Conservation (phyloP, 2,113 vertebrate genomes). For the Alosa alosa region DNA sequence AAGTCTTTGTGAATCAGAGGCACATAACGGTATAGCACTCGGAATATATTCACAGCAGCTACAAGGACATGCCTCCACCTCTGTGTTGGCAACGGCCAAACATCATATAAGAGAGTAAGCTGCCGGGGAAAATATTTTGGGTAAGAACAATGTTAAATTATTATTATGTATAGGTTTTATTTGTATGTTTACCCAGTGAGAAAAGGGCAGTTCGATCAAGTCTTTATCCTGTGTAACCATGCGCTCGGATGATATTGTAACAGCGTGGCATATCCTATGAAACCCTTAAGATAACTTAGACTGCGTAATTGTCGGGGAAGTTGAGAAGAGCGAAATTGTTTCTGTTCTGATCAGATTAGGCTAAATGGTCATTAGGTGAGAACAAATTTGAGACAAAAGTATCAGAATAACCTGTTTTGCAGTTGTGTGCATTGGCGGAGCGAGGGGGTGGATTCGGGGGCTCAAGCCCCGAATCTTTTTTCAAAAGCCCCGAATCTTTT, state of each 20-base stretch:
- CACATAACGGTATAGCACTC: not conserved
- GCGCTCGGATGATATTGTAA: not conserved
- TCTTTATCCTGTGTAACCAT: not conserved
- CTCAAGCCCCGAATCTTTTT: no score
- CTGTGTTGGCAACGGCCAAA: not conserved
- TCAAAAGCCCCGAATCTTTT: no score
- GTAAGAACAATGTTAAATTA: not conserved
- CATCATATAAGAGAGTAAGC: not conserved
- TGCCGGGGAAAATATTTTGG: not conserved
- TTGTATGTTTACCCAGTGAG: not conserved
- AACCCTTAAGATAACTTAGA: not conserved
- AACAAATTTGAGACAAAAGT: not conserved
- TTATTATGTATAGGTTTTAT: not conserved
- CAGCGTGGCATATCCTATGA: not conserved
- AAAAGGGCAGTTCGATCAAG: not conserved
- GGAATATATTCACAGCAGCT: slow-evolving; percentile 20
- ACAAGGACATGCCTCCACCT: slow-evolving; percentile 46
- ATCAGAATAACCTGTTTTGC: not conserved
- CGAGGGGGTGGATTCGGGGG: no score
- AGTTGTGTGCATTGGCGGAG: not conserved
- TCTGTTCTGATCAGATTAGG: not conserved
- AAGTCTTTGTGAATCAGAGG: slow-evolving; percentile 22
- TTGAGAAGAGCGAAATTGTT: not conserved
- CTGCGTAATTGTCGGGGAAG: not conserved
- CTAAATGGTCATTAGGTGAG: not conserved